Evolutionary conservation across 2,113 vertebrate species (phyloP), one percentile per base, ranked within the genome.

Genomic region (Apistogramma diplotaenia): DNA sequence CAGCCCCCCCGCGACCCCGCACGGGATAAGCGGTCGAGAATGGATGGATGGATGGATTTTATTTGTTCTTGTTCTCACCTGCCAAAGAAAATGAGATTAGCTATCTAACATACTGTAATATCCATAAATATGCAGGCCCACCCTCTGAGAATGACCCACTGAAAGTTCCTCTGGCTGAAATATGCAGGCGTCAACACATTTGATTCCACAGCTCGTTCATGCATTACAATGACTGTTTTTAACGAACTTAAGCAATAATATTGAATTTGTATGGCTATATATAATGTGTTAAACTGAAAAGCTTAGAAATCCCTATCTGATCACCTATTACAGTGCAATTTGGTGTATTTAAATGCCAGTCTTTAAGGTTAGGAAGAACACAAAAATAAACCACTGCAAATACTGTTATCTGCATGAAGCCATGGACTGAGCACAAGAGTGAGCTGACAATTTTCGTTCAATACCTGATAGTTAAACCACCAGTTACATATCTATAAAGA

Each of bases 401-500:
- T 12, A 5, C 55, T 15, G 12, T 5, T 12, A 25, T 4, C 23
- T 58, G 25, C 12, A 16, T 27, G 23, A 27, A 27, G 56, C 12
- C 5, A 58, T 12, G 12, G 13, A 25, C 11, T 57, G 21, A 57
- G 4, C 6, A 40, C 11, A 40, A 40, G 12, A 40, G 12, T 40
- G 37, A 12, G 12, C 29, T 3, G 8, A 35, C 8, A 35, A 10
- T 55, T 55, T 55, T 35, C 9, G 5, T 35, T 56, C 13, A 25
- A 51, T 70, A 71, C 43, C 59, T 46, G 16, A 60, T 82, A 67
- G 23, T 81, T 84, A 62, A 78, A 78, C 31, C n/a, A 71, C 37
- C 7, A 71, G 29, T 31, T 67, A 62, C 5, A 46, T 76, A 57
- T 51, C 33, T 40, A 16, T 70, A 61, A 74, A 62, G 81, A 23